These are phyloP conservation scores for Acanthaster planci DNA, from an alignment of 35 echinoderm and acorn worm species.

Conservation along the genomic window DNA sequence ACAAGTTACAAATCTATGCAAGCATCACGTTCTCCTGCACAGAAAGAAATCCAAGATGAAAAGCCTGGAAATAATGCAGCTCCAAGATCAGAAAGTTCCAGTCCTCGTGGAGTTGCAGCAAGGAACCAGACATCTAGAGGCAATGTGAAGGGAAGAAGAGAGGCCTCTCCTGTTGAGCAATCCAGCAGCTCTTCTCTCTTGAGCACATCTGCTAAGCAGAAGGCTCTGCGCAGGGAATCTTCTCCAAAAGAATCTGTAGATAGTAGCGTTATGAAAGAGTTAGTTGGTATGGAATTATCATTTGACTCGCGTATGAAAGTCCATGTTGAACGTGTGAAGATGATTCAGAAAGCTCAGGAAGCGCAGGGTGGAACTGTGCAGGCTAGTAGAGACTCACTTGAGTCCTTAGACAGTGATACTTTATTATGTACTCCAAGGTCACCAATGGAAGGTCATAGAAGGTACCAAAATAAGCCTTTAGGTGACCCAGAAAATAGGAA, in stretches of 20 bases:
- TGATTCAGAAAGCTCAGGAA: neutral
- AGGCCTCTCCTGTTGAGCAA: neutral
- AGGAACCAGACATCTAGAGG: no score
- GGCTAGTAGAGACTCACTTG: conserved; percentile 1
- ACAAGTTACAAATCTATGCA: no score
- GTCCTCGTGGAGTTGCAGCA: no score
- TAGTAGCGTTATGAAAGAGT: conserved; percentile 2
- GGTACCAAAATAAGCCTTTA: neutral
- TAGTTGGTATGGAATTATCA: neutral
- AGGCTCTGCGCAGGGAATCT: neutral
- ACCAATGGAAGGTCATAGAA: neutral
- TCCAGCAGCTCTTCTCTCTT: neutral
- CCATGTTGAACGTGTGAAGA: neutral
- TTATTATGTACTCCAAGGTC: neutral
- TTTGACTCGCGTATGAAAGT: conserved; percentile 13
- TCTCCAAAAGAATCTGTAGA: neutral
- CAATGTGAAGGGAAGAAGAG: no score
- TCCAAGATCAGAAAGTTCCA: no score
- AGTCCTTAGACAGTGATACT: conserved; percentile 8
- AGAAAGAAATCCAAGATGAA: no score
- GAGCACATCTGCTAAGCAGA: neutral
- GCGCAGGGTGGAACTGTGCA: neutral
- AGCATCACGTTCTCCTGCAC: no score
- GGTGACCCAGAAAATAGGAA: neutral
- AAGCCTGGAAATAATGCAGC: no score